Percentiles rank a stretch among this genome's conserved stretches.
phyloP scores from a whole-genome alignment of 2,888 invertebrate genomes.

The Hirtodrosophila confusa region DNA sequence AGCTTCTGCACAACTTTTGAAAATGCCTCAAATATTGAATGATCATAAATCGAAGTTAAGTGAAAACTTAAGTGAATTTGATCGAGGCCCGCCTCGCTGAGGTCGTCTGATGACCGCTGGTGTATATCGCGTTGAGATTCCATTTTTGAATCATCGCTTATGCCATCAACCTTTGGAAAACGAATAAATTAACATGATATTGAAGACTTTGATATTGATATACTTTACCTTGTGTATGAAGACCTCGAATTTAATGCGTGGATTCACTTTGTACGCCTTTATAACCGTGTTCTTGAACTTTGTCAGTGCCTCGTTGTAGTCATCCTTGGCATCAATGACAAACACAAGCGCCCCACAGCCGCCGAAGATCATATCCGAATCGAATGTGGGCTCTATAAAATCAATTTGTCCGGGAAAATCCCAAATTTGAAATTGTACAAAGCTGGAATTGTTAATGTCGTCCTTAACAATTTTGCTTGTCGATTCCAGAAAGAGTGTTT shows the following conservation, averaged over 20 bases:
- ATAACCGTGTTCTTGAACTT: constrained; percentile 97
- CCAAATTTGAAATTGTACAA: constrained; percentile 99
- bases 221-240: constrained; percentile 95
- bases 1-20: constrained; percentile 99
- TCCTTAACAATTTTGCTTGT: constrained; percentile 99
- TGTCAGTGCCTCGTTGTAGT: constrained; percentile 97
- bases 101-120: constrained; percentile 97
- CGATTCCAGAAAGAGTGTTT: constrained; percentile 98
- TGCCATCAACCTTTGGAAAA: constrained; percentile 91
- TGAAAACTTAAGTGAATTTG: constrained; percentile 97
- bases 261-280: constrained; percentile 97
- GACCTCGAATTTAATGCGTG: constrained; percentile 97
- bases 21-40: constrained; percentile 99
- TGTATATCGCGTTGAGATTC: constrained; percentile 99
- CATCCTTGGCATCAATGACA: constrained; percentile 99
- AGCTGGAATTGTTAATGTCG: constrained; percentile 96
- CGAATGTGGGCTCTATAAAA: constrained; percentile 97
- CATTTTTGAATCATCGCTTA: constrained; percentile 99
- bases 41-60: constrained; percentile 99
- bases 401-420: constrained; percentile 99
- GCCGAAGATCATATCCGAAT: constrained; percentile 97
- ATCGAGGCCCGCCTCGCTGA: constrained; percentile 93
- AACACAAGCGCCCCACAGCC: constrained; percentile 99
- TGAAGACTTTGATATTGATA: not conserved
- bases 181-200: too few relatives aligned